A percentile compares a stretch with the other conserved stretches of the same genome.
Conservation (phyloP, 2,888 invertebrate species). For the Helicoverpa assulta region DNA sequence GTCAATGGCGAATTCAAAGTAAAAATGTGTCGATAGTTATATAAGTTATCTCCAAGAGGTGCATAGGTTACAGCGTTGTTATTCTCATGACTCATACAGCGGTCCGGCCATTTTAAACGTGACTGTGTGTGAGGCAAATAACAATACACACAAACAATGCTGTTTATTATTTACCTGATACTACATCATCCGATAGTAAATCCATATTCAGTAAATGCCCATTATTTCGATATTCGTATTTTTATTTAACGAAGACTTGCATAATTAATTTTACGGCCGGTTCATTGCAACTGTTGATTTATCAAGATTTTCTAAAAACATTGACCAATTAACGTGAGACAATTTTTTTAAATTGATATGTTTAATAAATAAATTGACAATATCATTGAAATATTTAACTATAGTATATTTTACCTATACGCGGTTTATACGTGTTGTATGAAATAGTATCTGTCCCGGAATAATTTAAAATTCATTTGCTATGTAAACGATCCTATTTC, state of each 20-base stretch:
- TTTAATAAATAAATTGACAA: conserved; percentile 60
- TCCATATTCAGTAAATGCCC: conserved; percentile 1
- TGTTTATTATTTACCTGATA: neutral
- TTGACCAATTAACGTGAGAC: neutral
- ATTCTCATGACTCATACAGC: conserved; percentile 7
- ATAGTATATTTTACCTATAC: neutral
- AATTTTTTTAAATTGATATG: conserved; percentile 56
- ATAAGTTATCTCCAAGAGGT: conserved; percentile 9
- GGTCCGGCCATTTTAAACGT: conserved; percentile 13
- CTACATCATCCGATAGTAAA: neutral
- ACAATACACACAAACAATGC: neutral
- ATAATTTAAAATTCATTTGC: neutral
- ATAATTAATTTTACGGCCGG: neutral
- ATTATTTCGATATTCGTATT: conserved; percentile 5
- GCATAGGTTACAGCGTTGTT: conserved; percentile 27
- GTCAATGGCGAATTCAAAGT: neutral
- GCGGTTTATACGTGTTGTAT: neutral
- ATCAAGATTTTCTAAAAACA: neutral
- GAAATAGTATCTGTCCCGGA: neutral
- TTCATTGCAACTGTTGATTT: neutral
- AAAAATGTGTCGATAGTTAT: neutral
- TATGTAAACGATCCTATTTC: neutral
- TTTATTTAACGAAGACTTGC: neutral
- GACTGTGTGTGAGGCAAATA: conserved; percentile 5
- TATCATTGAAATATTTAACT: conserved; percentile 26